phyloP scores from a whole-genome alignment of 2,113 vertebrate species.

The Echinops telfairi region DNA sequence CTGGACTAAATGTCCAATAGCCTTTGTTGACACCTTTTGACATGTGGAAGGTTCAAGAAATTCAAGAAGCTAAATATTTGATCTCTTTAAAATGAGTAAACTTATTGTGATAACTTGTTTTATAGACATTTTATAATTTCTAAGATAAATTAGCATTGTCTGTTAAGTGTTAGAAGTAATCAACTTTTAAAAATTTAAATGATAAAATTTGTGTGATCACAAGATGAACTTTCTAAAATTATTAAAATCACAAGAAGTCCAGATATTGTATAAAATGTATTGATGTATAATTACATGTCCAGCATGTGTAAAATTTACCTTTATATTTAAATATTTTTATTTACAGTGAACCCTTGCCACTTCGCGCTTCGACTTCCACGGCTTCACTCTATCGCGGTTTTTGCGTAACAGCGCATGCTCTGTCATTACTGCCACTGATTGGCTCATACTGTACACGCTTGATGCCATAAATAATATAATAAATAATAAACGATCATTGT shows the following conservation, averaged over 20 bases:
- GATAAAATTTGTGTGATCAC: background rate
- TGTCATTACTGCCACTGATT: too few relatives aligned
- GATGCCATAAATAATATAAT: too few relatives aligned
- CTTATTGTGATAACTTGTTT: background rate
- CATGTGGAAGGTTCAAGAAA: background rate
- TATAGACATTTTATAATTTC: background rate
- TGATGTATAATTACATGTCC: background rate
- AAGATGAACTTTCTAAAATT: background rate
- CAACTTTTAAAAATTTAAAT: background rate
- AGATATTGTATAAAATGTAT: background rate
- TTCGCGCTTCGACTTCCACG: too few relatives aligned
- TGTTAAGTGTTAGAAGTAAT: constrained; percentile 7
- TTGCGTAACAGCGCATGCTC: too few relatives aligned
- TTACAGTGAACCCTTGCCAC: too few relatives aligned
- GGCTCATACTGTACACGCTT: too few relatives aligned
- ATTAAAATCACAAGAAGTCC: background rate
- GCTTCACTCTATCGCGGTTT: too few relatives aligned
- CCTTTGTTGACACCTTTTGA: background rate
- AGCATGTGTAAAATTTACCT: background rate
- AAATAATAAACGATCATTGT: too few relatives aligned
- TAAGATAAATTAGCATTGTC: constrained; percentile 18
- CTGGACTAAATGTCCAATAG: background rate
- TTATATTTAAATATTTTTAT: background rate
- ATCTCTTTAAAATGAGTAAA: background rate
- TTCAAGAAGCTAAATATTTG: background rate